Evolutionary conservation across 2,888 invertebrate genomes (phyloP), one percentile per base, ranked within the genome.

Genomic region (Drosophila imparisetae): DNA sequence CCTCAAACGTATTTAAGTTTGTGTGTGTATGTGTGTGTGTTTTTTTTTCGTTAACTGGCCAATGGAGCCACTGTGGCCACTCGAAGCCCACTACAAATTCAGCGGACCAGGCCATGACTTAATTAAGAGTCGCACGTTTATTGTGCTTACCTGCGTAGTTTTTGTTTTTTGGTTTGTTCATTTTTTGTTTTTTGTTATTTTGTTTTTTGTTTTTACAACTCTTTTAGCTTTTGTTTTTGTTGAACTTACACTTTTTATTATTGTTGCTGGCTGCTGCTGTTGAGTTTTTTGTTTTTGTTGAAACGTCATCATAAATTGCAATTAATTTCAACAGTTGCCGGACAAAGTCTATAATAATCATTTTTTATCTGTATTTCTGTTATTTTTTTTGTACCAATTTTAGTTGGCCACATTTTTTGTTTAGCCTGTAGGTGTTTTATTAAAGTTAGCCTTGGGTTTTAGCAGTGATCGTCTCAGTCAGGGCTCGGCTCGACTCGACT

Each of bases 281-380:
- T 29, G 38, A 4, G 58, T 48, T 64, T 59, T 49, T 83, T 86
- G 78, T 81, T 86, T 73, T 84, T 86, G 81, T 84, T 84, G 91
- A 81, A 84, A 83, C 85, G 85, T 81, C 90, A 90, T 87, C 91
- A 80, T 89, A 89, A 89, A 89, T 89, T 91, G 89, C 89, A 89
- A 89, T 89, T 89, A 89, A 89, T 89, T 91, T 90, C 78, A 86
- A 71, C 89, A 74, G 89, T 72, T 71, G 78, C 72, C 67, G 71
- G 66, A 66, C 70, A 66, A 57, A 66, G 74, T 64, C 72, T 69
- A 86, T 73, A 83, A 81, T 73, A 78, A 77, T 63, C 38, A 65
- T 69, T 59, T 68, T 75, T 49, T 66, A 57, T 45, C 45, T 45
- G 45, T 15, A 40, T 29, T 7, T 38, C 11, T 18, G 21, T 49